These are phyloP conservation scores for Gnathonemus echidnorhynchus DNA, from an alignment of 2,113 vertebrate species.

Conservation along the genomic window DNA sequence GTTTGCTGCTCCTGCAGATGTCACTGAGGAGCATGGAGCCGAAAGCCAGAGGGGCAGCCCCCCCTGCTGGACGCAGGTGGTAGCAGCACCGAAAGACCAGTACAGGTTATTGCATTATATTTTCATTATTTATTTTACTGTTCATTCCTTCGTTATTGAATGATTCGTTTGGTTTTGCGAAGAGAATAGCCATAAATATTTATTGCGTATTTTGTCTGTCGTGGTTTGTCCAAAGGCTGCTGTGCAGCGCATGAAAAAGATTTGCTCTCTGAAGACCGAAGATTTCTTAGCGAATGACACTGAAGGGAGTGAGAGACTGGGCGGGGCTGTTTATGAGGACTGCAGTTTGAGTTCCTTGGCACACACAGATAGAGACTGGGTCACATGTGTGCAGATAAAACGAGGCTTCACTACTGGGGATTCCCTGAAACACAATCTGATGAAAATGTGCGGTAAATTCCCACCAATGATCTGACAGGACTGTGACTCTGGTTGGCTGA, in stretches of 20 bases:
- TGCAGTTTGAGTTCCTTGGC: neutral
- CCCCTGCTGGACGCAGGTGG: neutral
- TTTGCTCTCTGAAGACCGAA: neutral
- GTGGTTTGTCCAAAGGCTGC: neutral
- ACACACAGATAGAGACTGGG: neutral
- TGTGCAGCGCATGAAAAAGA: neutral
- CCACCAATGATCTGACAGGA: neutral
- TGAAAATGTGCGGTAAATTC: neutral
- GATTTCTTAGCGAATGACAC: neutral
- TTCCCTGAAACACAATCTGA: neutral
- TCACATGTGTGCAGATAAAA: neutral
- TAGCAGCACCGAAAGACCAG: neutral
- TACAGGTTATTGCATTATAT: neutral
- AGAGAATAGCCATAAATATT: conserved; percentile 17
- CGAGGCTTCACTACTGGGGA: neutral
- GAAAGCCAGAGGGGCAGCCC: neutral
- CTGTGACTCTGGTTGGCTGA: neutral
- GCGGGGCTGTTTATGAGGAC: neutral
- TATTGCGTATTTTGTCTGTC: conserved; percentile 1
- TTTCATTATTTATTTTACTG: neutral
- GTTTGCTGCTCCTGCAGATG: neutral
- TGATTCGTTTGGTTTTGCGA: neutral
- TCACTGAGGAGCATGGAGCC: neutral
- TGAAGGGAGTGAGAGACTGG: neutral
- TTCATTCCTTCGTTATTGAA: neutral